Evolutionary conservation across 2,888 invertebrate species (phyloP).

Genomic region (Lomographa bimaculata): DNA sequence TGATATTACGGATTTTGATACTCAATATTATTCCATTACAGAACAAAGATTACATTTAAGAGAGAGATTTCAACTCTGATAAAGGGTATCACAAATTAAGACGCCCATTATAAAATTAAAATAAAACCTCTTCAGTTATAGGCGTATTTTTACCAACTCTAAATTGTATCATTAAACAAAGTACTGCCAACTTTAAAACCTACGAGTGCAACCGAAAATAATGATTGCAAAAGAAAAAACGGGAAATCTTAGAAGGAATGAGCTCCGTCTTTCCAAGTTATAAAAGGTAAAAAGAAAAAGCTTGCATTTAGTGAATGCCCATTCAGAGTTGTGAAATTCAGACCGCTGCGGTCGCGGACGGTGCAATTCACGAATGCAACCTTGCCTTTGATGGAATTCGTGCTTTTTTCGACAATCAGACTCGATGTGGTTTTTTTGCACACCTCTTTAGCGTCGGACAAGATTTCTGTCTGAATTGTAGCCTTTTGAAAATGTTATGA

Average conservation of each 20-base stretch:
- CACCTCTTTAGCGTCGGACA: constrained; percentile 36
- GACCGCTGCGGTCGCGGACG: constrained; percentile 60
- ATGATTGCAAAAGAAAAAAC: constrained; percentile 57
- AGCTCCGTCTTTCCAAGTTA: constrained; percentile 73
- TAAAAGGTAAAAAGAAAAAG: constrained; percentile 74
- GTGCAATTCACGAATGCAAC: constrained; percentile 75
- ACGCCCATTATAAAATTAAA: too few relatives aligned
- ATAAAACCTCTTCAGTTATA: too few relatives aligned
- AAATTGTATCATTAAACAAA: constrained; percentile 34
- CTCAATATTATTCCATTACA: too few relatives aligned
- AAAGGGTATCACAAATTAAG: too few relatives aligned
- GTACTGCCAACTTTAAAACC: constrained; percentile 37
- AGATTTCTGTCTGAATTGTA: constrained; percentile 39
- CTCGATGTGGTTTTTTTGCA: constrained; percentile 52
- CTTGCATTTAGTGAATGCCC: constrained; percentile 78
- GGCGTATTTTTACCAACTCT: too few relatives aligned
- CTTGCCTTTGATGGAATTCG: constrained; percentile 66
- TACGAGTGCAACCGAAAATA: constrained; percentile 48
- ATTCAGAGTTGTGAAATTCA: constrained; percentile 73
- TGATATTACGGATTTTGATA: too few relatives aligned
- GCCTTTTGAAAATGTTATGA: constrained; percentile 31
- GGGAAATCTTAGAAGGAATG: constrained; percentile 67
- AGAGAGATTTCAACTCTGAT: too few relatives aligned
- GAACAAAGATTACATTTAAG: too few relatives aligned
- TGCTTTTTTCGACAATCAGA: constrained; percentile 76